A percentile compares a stretch with the other conserved stretches of the same genome.
phyloP scores from a whole-genome alignment of 2,888 invertebrate species.

The Agrenia bidenticulata region DNA sequence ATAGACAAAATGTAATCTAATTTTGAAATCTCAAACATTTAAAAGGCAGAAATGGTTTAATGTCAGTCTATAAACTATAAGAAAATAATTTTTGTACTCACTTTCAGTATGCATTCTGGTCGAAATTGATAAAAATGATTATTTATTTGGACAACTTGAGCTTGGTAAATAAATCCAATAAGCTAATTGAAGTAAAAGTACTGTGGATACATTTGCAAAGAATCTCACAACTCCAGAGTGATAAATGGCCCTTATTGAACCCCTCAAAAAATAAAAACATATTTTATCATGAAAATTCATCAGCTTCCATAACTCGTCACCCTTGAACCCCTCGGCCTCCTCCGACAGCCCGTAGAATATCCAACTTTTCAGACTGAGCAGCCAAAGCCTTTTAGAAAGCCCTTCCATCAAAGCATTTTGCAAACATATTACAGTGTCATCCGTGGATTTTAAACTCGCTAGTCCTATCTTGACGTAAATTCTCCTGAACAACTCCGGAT shows the following conservation, averaged over 20 bases:
- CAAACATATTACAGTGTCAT: slow-evolving; percentile 37
- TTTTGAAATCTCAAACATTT: too few relatives aligned
- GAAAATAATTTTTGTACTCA: too few relatives aligned
- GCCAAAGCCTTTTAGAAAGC: slow-evolving; percentile 21
- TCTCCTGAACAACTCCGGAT: slow-evolving; percentile 30
- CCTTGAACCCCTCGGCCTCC: slow-evolving; percentile 27
- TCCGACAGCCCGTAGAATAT: slow-evolving; percentile 33
- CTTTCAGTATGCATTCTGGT: too few relatives aligned
- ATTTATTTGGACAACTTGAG: neutral
- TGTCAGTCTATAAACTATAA: too few relatives aligned
- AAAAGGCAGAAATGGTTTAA: too few relatives aligned
- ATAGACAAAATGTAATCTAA: too few relatives aligned
- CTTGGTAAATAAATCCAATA: slow-evolving; percentile 28
- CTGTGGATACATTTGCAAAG: slow-evolving; percentile 11
- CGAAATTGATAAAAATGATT: too few relatives aligned
- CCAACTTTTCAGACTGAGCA: slow-evolving; percentile 32
- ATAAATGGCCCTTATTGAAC: slow-evolving; percentile 11
- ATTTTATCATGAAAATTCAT: slow-evolving; percentile 37
- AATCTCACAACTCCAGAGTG: slow-evolving; percentile 1
- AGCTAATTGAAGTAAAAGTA: slow-evolving; percentile 26
- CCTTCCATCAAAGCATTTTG: slow-evolving; percentile 40
- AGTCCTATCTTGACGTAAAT: slow-evolving; percentile 37
- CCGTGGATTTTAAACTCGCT: slow-evolving; percentile 41
- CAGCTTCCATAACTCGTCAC: slow-evolving; percentile 34
- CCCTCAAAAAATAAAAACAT: slow-evolving; percentile 6